phyloP scores from a whole-genome alignment of 2,113 vertebrate genomes.

The Python bivittatus region DNA sequence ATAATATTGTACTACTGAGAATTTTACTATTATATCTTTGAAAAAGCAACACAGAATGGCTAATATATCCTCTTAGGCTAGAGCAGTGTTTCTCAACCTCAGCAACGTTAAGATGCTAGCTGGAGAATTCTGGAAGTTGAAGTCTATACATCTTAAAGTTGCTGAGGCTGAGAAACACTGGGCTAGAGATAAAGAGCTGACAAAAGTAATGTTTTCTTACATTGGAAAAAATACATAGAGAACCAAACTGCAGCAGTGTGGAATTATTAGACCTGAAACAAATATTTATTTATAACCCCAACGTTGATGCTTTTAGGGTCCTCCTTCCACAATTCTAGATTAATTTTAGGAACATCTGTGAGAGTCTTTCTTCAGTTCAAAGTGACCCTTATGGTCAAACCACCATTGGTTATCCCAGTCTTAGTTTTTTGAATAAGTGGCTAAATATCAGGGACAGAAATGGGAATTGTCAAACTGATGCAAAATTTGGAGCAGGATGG shows the following conservation, averaged over 20 bases:
- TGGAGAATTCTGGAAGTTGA: neutral
- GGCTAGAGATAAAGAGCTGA: neutral
- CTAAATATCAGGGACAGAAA: neutral
- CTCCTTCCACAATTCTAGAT: neutral
- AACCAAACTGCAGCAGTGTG: neutral
- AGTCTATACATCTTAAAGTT: neutral
- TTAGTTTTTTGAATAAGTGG: neutral
- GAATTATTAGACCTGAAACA: neutral
- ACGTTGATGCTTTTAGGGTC: neutral
- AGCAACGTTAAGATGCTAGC: neutral
- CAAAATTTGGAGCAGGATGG: neutral
- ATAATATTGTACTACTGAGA: too few species aligned
- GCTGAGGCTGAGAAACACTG: neutral
- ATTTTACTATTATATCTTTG: neutral
- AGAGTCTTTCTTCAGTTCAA: neutral
- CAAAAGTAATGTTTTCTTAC: neutral
- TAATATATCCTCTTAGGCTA: neutral
- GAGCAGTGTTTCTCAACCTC: neutral
- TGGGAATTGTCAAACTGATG: neutral
- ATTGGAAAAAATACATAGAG: neutral
- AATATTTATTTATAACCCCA: neutral
- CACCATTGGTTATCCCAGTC: neutral
- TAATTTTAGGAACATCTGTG: neutral
- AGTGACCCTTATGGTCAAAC: too few species aligned
- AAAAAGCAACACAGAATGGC: neutral